Base-by-base conservation (phyloP, 2,113 vertebrate genomes). In the Campylomormyrus tamandua region DNA sequence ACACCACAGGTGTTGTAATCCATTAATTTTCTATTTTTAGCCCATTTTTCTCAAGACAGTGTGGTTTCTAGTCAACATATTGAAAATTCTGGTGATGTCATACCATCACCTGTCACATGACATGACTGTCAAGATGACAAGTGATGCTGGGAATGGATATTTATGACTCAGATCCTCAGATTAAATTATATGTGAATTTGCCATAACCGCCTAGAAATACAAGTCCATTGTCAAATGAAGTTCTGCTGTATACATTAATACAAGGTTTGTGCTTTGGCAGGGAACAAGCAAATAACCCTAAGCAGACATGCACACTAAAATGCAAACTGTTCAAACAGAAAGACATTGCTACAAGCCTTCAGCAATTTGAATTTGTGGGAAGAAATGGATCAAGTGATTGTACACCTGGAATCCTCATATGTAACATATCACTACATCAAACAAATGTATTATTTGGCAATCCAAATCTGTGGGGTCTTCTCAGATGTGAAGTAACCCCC, bases 21-120 rank as follows among this genome's bases (percentile, higher is more conserved):
- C 53, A 84, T 56, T 74, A 49, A 74, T 27, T 88, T 88, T 88
- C 66, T 88, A 88, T 77, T 49, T 88, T 88, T 66, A 66, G n/a
- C 42, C 45, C 15, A 74, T 74, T 88, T 31, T 48, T 84, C 42
- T 48, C 83, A 84, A 48, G 24, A 39, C 42, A 24, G 21, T 24
- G 42, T 84, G 83, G 83, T 24, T 84, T n/a, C 45, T 21, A 42
- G 74, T 17, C 74, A 80, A 19, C 74, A 80, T 31, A 35, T 77
- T 77, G 74, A 80, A 80, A 42, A 42, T 80, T 80, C 35, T 80
- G 35, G 35, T 39, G 74, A 80, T 7, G 74, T 42, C 35, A 42
- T 42, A 80, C 5, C 13, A 35, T 42, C 74, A 70, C 62, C 62
- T 70, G 62, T 42, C 74, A 42, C 1, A 6, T 77, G 74, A 77